Percentiles rank a stretch among this genome's conserved stretches.
These are phyloP conservation scores for Lamellibrachia luymesi DNA, from an alignment of 1,140 invertebrate genomes.

Conservation along the genomic window DNA sequence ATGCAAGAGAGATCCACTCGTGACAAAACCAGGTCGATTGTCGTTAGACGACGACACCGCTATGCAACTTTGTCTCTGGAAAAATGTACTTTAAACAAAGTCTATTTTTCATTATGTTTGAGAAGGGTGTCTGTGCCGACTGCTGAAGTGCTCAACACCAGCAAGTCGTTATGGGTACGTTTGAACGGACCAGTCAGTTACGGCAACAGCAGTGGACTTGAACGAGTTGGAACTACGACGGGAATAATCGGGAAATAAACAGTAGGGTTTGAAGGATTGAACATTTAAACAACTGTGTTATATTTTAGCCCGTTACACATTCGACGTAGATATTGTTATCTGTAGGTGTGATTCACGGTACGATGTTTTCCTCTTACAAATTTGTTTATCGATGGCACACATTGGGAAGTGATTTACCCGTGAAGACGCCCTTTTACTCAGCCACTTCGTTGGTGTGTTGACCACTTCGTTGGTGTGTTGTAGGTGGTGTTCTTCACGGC, in stretches of 20 bases:
- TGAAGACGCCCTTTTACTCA: background rate
- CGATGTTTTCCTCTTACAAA: background rate
- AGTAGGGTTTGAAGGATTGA: background rate
- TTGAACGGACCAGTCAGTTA: background rate
- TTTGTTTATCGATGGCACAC: background rate
- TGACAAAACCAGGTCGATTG: background rate
- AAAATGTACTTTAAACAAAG: background rate
- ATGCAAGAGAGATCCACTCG: background rate
- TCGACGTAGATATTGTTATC: background rate
- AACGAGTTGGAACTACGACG: background rate
- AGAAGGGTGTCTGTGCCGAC: background rate
- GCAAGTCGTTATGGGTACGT: background rate
- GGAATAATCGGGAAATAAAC: background rate
- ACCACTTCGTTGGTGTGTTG: background rate
- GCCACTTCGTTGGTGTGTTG: background rate
- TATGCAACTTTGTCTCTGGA: background rate
- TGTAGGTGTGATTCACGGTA: background rate
- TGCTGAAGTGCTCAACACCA: background rate
- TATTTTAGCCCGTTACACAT: background rate
- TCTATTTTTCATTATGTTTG: background rate
- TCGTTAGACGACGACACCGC: background rate
- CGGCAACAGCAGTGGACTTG: background rate
- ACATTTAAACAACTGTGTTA: background rate
- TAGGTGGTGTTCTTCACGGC: constrained; percentile 74
- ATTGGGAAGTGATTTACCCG: background rate